These are phyloP conservation scores for Trinorchestia longiramus DNA, from an alignment of 1,140 invertebrate species.

Conservation along the genomic window DNA sequence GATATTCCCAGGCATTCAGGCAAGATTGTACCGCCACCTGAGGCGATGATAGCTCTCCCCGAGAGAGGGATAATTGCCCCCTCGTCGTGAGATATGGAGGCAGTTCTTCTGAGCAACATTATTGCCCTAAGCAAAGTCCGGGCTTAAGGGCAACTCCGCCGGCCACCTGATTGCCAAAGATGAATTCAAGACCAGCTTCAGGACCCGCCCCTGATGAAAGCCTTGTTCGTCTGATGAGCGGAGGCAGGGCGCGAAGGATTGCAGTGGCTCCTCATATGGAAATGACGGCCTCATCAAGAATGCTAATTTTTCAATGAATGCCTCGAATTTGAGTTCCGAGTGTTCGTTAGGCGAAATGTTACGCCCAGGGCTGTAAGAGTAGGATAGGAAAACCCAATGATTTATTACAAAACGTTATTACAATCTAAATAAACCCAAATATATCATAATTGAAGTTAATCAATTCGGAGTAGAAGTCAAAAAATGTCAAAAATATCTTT, in stretches of 20 bases:
- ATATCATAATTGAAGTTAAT: neutral
- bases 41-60: constrained; percentile 44
- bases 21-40: constrained; percentile 27
- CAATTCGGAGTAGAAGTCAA: neutral
- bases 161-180: constrained; percentile 14
- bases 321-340: neutral
- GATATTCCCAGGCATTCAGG: neutral
- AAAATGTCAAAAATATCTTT: neutral
- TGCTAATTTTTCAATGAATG: neutral
- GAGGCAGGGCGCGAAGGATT: neutral
- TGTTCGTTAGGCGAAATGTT: neutral
- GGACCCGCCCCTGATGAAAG: neutral
- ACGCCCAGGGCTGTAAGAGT: neutral
- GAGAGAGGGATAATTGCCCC: constrained; percentile 39
- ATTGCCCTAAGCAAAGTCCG: neutral
- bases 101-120: constrained; percentile 45
- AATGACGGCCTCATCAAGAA: neutral
- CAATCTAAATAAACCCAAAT: neutral
- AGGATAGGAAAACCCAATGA: neutral
- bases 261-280: neutral
- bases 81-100: constrained; percentile 21
- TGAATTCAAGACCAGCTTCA: neutral
- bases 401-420: neutral
- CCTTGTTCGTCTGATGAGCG: neutral
- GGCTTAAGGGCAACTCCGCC: constrained; percentile 5